Base-by-base conservation (phyloP, 92 coral and sea anemone species). In the Muricea muricata region DNA sequence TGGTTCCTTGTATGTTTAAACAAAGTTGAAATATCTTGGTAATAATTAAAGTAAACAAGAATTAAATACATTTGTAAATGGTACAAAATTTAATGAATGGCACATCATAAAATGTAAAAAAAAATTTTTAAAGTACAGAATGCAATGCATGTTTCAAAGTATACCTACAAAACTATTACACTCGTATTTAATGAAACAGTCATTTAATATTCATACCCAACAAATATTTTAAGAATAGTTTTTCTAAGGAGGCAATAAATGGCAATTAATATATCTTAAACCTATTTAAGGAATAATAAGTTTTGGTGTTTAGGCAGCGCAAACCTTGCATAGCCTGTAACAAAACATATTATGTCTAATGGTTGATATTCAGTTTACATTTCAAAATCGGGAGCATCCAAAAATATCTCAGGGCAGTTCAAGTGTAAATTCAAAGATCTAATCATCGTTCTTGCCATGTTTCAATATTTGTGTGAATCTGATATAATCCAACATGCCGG, bases 401-500 rank as follows among this genome's bases (percentile, higher is more conserved):
- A 60, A 24, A 60, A 0, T 24, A 24, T 28, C 68, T 9, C 1
- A 21, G 68, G 33, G 56, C 3, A 15, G 13, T 48, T 15, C 13
- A 2, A 48, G 56, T 48, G 56, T 48, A 48, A 4, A 39, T 39
- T 5, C 5, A 39, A 39, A 4, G 54, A 85, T 89, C 30, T 93
- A 90, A 73, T 96, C 99, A 32, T 96, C 99, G 80, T 96, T 96
- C 87, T 96, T 96, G 78, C 99, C 99, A 83, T 96, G 99, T 82
- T 96, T 96, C 57, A 96, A 85, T 74, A 93, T 93, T 55, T 94
- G 97, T 37, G 99, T 93, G 63, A 96, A 96, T 41, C 81, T 84
- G 54, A 40, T 74, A 54, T 86, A 96, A 85, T 96, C 99, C 93
- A 96, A 87, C 90, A 78, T 82, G 67, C 97, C 97, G 67, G 90